A percentile compares a stretch with the other conserved stretches of the same genome.
Evolutionary conservation across 1,140 invertebrate genomes (phyloP).

Genomic region (Amphibalanus amphitrite): DNA sequence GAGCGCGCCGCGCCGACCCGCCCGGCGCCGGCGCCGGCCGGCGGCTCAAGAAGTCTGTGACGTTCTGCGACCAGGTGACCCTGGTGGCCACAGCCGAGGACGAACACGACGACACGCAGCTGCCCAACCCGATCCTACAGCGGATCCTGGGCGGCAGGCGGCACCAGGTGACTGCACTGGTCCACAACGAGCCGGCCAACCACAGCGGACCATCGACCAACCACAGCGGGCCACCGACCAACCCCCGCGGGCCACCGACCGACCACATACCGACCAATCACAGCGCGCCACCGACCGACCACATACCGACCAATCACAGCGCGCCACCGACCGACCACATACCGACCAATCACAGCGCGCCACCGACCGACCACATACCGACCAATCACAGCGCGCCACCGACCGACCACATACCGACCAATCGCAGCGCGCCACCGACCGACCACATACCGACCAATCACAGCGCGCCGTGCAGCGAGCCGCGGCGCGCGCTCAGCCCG

Average conservation of each 20-base stretch:
- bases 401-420: too few relatives aligned
- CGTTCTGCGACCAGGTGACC: slow-evolving; percentile 82
- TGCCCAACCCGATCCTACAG: slow-evolving; percentile 77
- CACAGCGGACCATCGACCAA: background rate
- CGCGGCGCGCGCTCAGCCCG: background rate
- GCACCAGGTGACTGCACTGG: background rate
- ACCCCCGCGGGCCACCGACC: background rate
- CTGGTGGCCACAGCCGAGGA: slow-evolving; percentile 79
- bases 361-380: background rate
- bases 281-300: too few relatives aligned
- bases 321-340: background rate
- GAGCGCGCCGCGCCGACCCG: background rate
- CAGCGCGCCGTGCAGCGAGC: background rate
- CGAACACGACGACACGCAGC: slow-evolving; percentile 66
- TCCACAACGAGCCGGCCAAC: background rate
- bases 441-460: background rate
- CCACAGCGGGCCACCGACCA: background rate
- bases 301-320: background rate
- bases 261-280: background rate
- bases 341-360: background rate
- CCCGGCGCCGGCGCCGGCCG: background rate
- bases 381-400: background rate
- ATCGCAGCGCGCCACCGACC: background rate
- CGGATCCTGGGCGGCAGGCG: slow-evolving; percentile 38
- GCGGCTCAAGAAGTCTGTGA: slow-evolving; percentile 64